Evolutionary conservation across 2,797 vertebrate genomes (phyloP).

Genomic region (Ataeniobius toweri): DNA sequence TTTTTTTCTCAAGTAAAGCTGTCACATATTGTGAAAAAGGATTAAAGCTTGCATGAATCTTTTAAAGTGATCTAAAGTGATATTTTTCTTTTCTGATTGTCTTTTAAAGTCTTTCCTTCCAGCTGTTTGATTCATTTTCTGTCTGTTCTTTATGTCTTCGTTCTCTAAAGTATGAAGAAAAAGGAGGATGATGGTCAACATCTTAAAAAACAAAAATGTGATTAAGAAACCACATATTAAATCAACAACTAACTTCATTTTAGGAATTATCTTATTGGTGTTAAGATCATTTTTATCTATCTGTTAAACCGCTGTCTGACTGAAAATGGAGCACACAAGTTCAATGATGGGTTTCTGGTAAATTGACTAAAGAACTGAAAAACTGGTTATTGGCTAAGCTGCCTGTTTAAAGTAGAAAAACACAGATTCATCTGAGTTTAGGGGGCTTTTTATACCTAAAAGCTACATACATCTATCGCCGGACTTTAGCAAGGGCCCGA

Average conservation of each 20-base stretch:
- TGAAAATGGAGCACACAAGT: not conserved
- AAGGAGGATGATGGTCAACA: not conserved
- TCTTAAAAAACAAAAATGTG: not conserved
- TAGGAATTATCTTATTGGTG: not conserved
- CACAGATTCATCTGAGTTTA: not conserved
- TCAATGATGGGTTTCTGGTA: not conserved
- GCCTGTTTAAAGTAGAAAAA: not conserved
- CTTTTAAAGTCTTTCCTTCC: not conserved
- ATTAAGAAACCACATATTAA: not conserved
- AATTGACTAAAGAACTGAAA: not conserved
- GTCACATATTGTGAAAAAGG: not conserved
- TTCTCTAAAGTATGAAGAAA: too few relatives aligned
- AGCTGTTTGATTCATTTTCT: not conserved
- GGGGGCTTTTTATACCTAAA: not conserved
- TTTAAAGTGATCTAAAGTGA: not conserved
- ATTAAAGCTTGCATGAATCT: not conserved
- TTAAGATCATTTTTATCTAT: too few relatives aligned
- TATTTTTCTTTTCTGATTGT: not conserved
- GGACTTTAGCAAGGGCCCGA: not conserved
- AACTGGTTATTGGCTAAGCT: not conserved
- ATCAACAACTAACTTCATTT: not conserved
- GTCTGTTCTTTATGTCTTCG: too few relatives aligned
- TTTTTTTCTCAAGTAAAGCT: not conserved
- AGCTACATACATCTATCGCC: not conserved
- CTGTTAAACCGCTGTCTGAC: not conserved